These are phyloP conservation scores for Neodontobutis hainanensis DNA, from an alignment of 2,113 vertebrate species.

Conservation along the genomic window DNA sequence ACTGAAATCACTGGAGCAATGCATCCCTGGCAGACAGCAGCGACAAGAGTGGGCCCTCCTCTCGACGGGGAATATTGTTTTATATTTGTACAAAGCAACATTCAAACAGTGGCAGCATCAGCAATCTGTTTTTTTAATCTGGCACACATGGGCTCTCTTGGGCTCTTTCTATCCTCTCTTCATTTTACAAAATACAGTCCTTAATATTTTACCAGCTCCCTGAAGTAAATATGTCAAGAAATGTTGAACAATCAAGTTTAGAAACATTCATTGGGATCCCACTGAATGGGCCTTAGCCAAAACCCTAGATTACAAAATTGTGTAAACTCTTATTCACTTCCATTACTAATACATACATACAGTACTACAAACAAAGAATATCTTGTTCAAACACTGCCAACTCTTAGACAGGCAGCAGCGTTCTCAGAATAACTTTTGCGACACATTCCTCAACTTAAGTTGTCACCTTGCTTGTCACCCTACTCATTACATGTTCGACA, in stretches of 20 bases:
- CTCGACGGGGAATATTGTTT: slow-evolving; percentile 14
- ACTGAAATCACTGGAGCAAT: slow-evolving; percentile 29
- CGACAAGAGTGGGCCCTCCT: slow-evolving; percentile 22
- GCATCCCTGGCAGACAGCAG: slow-evolving; percentile 22
- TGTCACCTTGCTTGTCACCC: no score
- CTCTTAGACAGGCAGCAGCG: no score
- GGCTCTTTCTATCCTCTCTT: background rate
- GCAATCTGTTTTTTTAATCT: background rate
- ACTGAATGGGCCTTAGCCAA: no score
- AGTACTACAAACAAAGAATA: no score
- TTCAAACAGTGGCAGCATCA: background rate
- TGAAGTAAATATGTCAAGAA: background rate
- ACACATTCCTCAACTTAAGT: no score
- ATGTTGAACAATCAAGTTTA: background rate
- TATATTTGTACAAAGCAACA: background rate
- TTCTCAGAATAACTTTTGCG: no score
- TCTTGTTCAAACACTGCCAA: no score
- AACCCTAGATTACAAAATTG: no score
- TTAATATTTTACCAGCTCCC: slow-evolving; percentile 4
- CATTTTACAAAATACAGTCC: background rate
- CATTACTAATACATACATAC: no score
- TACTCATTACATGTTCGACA: background rate
- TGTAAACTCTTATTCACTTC: no score
- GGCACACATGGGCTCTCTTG: background rate
- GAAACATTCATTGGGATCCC: background rate